Evolutionary conservation across 2,797 vertebrate species (phyloP), one percentile per base, ranked within the genome.

Genomic region (Amblyopsis hoosieri): DNA sequence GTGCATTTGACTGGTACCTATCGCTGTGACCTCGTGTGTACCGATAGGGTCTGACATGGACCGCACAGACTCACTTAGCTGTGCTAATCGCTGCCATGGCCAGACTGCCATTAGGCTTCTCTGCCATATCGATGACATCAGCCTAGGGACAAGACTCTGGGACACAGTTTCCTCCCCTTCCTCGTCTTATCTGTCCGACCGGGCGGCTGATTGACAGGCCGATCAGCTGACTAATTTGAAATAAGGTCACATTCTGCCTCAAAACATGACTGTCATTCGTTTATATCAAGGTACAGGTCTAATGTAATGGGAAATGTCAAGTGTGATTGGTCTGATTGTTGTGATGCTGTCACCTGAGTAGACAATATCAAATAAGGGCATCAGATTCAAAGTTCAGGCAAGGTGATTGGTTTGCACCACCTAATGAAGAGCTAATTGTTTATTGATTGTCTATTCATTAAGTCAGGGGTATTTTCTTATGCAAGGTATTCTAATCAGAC

Each of bases 51-150:
- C 67, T 65, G 54, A 84, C 75, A 48, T 8, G 71, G 70, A 48
- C 80, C 76, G 72, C 79, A 67, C 68, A 81, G 81, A 73, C 46
- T 69, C 75, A 79, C 77, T 87, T 77, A 80, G 76, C 79, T 71
- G 62, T 15, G 71, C 74, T 85, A 78, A 87, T 86, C 82, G 80
- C 76, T 31, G 66, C 68, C 64, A 17, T 9, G 63, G 75, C 78
- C 62, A 59, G 45, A 55, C 45, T 57, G 66, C 79, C 78, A 81
- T 84, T 78, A 75, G 78, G 54, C 71, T 50, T 69, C 69, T 68
- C 72, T 75, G 76, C 53, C 63, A 37, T 71, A 82, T 88, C 60
- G 71, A 88, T 87, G 75, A 70, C 55, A 66, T 78, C 75, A 78
- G 54, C 57, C 9, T 8, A 67, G 68, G 69, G 81, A 86, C 69